Evolutionary conservation across 2,888 invertebrate genomes (phyloP).

Genomic region (Lampropteryx suffumata): DNA sequence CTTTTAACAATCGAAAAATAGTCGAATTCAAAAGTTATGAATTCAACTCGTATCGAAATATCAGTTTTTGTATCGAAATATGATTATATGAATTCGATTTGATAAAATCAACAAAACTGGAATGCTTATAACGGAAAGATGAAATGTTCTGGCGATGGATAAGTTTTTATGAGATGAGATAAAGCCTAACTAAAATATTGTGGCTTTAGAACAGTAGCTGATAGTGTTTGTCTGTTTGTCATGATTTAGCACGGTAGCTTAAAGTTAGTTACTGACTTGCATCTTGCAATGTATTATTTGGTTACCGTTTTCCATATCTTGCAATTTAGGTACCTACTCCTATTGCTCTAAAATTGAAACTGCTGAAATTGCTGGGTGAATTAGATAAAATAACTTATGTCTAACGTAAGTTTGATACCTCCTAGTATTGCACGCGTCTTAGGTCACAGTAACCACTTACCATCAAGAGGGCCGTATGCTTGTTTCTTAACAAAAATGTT

Average conservation of each 20-base stretch:
- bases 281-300: too few relatives aligned
- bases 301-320: too few relatives aligned
- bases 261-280: too few relatives aligned
- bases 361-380: too few relatives aligned
- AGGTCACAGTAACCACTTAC: too few relatives aligned
- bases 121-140: constrained; percentile 38
- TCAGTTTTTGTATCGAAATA: constrained; percentile 19
- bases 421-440: too few relatives aligned
- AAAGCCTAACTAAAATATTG: constrained; percentile 22
- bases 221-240: constrained; percentile 29
- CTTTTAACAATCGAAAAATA: neutral
- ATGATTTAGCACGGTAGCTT: neutral
- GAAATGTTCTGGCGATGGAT: constrained; percentile 41
- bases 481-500: too few relatives aligned
- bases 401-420: too few relatives aligned
- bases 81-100: constrained; percentile 27
- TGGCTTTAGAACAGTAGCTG: constrained; percentile 8
- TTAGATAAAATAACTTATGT: too few relatives aligned
- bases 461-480: too few relatives aligned
- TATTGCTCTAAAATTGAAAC: too few relatives aligned
- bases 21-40: neutral
- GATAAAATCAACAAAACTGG: constrained; percentile 40
- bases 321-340: too few relatives aligned
- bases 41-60: neutral
- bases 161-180: constrained; percentile 35